A percentile compares a stretch with the other conserved stretches of the same genome.
Conservation (phyloP, 2,888 invertebrate species). For the Melanargia galathea region DNA sequence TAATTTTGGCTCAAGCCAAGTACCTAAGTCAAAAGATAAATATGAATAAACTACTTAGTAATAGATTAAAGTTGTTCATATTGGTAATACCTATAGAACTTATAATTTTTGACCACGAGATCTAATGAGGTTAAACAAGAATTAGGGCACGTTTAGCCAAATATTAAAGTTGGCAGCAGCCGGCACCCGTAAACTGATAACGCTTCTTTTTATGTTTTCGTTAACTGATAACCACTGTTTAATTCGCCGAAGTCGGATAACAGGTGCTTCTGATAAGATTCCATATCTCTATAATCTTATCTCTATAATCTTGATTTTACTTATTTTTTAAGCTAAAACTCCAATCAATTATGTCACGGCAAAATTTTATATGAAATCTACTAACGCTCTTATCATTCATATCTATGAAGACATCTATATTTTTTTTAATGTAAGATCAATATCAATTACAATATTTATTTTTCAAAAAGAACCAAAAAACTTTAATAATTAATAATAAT, state of each 20-base stretch:
- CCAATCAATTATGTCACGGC: slow-evolving; percentile 23
- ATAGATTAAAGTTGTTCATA: too few relatives aligned
- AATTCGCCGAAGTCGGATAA: slow-evolving; percentile 5
- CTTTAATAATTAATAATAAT: too few relatives aligned
- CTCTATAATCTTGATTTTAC: slow-evolving; percentile 5
- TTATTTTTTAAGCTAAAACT: slow-evolving; percentile 7
- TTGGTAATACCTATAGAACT: neutral
- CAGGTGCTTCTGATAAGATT: slow-evolving; percentile 10
- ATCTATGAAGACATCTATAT: neutral
- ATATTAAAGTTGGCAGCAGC: neutral
- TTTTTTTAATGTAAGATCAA: neutral
- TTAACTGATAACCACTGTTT: slow-evolving; percentile 13
- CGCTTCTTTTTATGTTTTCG: neutral
- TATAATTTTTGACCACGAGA: neutral
- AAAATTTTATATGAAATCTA: slow-evolving; percentile 12
- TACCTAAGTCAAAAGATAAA: too few relatives aligned
- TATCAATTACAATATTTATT: neutral
- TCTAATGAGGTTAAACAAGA: neutral
- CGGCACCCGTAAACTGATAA: neutral
- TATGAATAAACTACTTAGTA: too few relatives aligned
- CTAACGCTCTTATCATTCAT: slow-evolving; percentile 16
- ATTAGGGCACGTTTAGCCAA: neutral
- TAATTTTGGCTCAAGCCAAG: too few relatives aligned
- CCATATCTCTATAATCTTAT: too few relatives aligned
- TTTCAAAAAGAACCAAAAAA: neutral